Evolutionary conservation across 2,888 invertebrate species (phyloP), one percentile per base, ranked within the genome.

Genomic region (Germaria angustata): DNA sequence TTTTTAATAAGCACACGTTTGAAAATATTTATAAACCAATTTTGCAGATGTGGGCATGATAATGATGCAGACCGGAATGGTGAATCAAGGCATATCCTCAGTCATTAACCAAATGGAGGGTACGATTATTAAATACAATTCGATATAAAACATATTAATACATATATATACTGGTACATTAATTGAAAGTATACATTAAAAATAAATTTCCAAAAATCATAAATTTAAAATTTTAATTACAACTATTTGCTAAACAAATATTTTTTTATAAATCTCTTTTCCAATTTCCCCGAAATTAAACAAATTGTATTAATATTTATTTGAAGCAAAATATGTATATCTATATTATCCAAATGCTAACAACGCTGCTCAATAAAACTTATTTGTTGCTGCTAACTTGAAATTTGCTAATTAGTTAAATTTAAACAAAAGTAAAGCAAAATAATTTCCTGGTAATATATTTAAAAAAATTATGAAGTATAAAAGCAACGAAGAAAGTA

Each of bases 11-110:
- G 83, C 80, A 84, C 65, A 20, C 44, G 77, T 84, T 77, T 79
- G 81, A 82, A 85, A 78, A 80, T 81, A 57, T 76, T 84, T 81
- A 86, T 5, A 89, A 86, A 86, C 89, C 84, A 87, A 86, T 89
- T 87, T 91, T 91, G 87, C 96, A 96, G 96, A 96, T 96, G 96
- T 97, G 93, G 96, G 96, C 94, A 96, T 96, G 96, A 96, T 97
- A 94, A 96, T 97, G 96, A 96, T 96, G 96, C 96, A 96, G 95
- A 94, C 96, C 92, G 96, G 96, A 93, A 96, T 97, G 96, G 96
- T 96, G 95, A 96, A 96, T 94, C 95, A 96, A 93, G 95, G 94
- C 92, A 93, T 95, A 93, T 96, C 95, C 94, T 93, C 93, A 92
- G 92, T 93, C 92, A 92, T 90, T 90, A 90, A 90, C 87, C 89